phyloP scores from a whole-genome alignment of 1,140 invertebrate species.

The Trachymyrmex septentrionalis region DNA sequence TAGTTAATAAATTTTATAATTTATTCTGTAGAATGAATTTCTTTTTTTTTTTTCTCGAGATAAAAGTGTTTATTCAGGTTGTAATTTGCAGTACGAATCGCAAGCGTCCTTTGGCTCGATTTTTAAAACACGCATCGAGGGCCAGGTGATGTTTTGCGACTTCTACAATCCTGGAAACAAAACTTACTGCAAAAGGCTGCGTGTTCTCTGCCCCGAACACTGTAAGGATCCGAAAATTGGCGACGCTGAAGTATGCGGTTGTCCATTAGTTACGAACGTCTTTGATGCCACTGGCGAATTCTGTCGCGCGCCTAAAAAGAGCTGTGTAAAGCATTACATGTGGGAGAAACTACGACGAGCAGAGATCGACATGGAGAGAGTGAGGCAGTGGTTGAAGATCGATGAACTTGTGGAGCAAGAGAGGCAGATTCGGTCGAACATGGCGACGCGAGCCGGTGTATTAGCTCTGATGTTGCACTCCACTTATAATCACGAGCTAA shows the following conservation, averaged over 20 bases:
- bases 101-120: slow-evolving; percentile 98
- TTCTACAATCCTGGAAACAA: slow-evolving; percentile 96
- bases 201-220: slow-evolving; percentile 99
- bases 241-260: slow-evolving; percentile 95
- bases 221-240: slow-evolving; percentile 97
- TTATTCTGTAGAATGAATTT: background rate
- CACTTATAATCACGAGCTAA: slow-evolving; percentile 97
- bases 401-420: slow-evolving; percentile 99
- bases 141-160: slow-evolving; percentile 99
- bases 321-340: slow-evolving; percentile 96
- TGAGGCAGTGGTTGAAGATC: slow-evolving; percentile 95
- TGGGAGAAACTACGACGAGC: slow-evolving; percentile 98
- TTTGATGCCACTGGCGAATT: slow-evolving; percentile 93
- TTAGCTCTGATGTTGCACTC: slow-evolving; percentile 97
- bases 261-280: slow-evolving; percentile 94
- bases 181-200: slow-evolving; percentile 98
- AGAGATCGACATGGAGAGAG: slow-evolving; percentile 93
- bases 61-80: background rate
- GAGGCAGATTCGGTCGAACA: slow-evolving; percentile 93
- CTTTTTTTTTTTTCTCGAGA: background rate
- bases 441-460: slow-evolving; percentile 96
- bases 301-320: slow-evolving; percentile 95
- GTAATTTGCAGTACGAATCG: slow-evolving; percentile 93
- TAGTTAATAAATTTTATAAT: background rate
- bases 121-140: slow-evolving; percentile 97